Evolutionary conservation across 2,113 vertebrate genomes (phyloP), one percentile per base, ranked within the genome.

Genomic region (Neodontobutis hainanensis): DNA sequence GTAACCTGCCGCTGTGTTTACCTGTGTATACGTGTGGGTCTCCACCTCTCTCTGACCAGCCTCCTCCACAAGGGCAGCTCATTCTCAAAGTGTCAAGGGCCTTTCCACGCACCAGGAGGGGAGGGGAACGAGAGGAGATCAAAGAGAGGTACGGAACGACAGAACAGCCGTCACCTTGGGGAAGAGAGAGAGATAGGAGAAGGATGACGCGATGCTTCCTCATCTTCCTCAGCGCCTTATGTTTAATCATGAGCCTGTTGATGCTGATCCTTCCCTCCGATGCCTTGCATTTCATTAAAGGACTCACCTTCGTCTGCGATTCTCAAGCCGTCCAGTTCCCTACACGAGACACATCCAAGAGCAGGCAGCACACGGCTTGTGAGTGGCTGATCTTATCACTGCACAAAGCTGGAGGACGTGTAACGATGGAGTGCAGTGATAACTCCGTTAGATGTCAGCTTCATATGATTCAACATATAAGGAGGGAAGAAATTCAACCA

Each of bases 231-330:
- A 49, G 47, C 36, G 48, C 64, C 68, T 81, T 65, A 83, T 87
- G 80, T 89, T 89, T 87, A 90, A 90, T 90, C 89, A 85, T 85
- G 81, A 90, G 77, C 71, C 64, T 47, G 76, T 60, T 78, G 78
- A 84, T 81, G 82, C 86, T 68, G 77, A 86, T 86, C 80, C 68
- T 57, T 70, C 46, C 64, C 70, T 66, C 15, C 11, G 15, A 70
- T 9, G 42, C 48, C 49, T 68, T 60, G 55, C 81, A 69, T 82
- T 80, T 80, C 75, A 71, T 88, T 77, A 71, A 65, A 59, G 70
- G 56, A 68, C 75, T 77, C 74, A 65, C 82, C 68, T 77, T 77
- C 60, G 14, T 45, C 60, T 45, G 46, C 40, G 15, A 55, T 65
- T 71, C 63, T 4, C 0, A 34, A 1, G 8, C 19, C 36, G 5